These are phyloP conservation scores for Drosophila dunni DNA, from an alignment of 1,140 invertebrate genomes.

Conservation along the genomic window DNA sequence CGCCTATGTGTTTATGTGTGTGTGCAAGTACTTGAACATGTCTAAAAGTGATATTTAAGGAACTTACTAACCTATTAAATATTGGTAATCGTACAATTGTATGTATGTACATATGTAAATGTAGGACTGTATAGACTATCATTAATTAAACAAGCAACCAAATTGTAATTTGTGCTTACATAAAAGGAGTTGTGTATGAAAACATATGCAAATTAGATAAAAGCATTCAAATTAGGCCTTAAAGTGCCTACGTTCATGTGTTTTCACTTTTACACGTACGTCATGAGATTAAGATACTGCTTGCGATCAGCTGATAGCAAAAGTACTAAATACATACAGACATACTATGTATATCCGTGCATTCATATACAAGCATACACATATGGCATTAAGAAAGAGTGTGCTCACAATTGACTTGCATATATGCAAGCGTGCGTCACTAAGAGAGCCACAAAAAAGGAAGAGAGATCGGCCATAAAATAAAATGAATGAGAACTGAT, in stretches of 20 bases:
- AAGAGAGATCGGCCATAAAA: no score
- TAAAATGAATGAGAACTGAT: no score
- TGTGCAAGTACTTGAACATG: not conserved
- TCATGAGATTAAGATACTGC: conserved; percentile 9
- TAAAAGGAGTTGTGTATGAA: conserved; percentile 5
- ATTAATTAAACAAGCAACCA: not conserved
- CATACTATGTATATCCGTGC: not conserved
- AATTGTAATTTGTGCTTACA: not conserved
- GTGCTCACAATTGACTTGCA: conserved; percentile 26
- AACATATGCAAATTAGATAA: not conserved
- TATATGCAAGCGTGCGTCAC: not conserved
- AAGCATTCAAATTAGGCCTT: not conserved
- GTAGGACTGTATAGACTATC: not conserved
- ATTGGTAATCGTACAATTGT: not conserved
- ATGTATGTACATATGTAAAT: conserved; percentile 26
- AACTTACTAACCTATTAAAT: not conserved
- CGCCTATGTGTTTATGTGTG: not conserved
- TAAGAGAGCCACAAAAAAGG: no score
- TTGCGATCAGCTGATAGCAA: not conserved
- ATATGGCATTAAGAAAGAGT: conserved; percentile 2
- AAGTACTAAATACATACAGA: not conserved
- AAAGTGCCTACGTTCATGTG: conserved; percentile 20
- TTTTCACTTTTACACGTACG: not conserved
- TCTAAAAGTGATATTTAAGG: not conserved
- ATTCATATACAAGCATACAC: not conserved